A percentile compares a stretch with the other conserved stretches of the same genome.
Conservation (phyloP, 2,888 invertebrate genomes). For the Cryptocheilus praepositus region DNA sequence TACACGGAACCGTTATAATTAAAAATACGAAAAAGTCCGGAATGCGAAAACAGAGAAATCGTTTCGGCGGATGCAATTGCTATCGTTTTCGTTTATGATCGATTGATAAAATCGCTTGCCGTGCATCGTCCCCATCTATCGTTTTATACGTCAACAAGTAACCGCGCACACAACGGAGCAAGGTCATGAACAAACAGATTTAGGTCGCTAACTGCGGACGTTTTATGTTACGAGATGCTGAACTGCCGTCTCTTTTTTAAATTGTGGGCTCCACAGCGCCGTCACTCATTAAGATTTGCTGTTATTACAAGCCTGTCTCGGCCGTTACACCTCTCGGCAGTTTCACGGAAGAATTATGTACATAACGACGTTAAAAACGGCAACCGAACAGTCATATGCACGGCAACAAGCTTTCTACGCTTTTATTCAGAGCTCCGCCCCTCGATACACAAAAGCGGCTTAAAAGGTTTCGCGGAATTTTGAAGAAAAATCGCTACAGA, state of each 20-base stretch:
- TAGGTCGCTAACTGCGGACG: slow-evolving; percentile 30
- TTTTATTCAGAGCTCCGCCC: too few species aligned
- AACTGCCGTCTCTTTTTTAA: slow-evolving; percentile 17
- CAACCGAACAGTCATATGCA: too few species aligned
- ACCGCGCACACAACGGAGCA: slow-evolving; percentile 21
- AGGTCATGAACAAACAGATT: slow-evolving; percentile 31
- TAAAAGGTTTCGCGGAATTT: too few species aligned
- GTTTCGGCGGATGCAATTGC: not conserved
- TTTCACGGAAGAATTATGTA: slow-evolving; percentile 4
- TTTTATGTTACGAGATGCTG: slow-evolving; percentile 25
- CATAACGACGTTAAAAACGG: too few species aligned
- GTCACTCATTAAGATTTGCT: slow-evolving; percentile 24
- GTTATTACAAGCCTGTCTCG: not conserved
- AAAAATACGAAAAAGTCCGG: too few species aligned
- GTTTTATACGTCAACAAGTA: slow-evolving; percentile 28
- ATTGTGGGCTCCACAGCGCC: not conserved
- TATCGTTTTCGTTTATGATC: not conserved
- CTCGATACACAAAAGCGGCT: too few species aligned
- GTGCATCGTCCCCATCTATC: slow-evolving; percentile 30
- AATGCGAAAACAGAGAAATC: too few species aligned
- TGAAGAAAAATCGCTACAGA: too few species aligned
- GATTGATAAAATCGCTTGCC: slow-evolving; percentile 21
- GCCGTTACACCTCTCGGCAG: slow-evolving; percentile 26
- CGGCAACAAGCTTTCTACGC: too few species aligned
- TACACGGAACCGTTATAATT: too few species aligned